Evolutionary conservation across 2,888 invertebrate genomes (phyloP), one percentile per base, ranked within the genome.

Genomic region (Pharmacophagus antenor): DNA sequence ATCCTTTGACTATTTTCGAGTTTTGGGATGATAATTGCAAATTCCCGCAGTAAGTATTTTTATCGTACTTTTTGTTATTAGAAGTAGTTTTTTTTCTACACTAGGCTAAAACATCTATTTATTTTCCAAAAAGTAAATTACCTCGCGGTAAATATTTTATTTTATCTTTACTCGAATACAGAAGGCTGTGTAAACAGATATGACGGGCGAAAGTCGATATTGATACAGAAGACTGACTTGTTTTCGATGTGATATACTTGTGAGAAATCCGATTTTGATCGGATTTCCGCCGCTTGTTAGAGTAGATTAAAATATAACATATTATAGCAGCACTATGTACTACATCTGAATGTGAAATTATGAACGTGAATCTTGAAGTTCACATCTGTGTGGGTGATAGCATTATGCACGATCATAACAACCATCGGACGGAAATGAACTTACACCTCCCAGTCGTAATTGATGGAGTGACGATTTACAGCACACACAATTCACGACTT

Each of bases 371-470:
- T 60, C 58, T 50, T 48, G 44, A 55, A 22, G 41, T 61, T 56
- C 22, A 55, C 48, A 54, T 53, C 20, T 51, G 41, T 56, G 63
- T 65, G 60, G 64, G 66, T 46, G 66, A 58, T 27, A 8, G 44
- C 54, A 56, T 55, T 51, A 59, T 55, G 58, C 58, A 46, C 46
- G 53, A 57, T 62, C 63, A 62, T 63, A 65, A 57, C 55, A 55
- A 25, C 31, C 12, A 56, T 54, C 44, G 21, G 42, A 58, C 61
- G 60, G 62, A 60, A 64, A 62, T 61, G 58, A 61, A 42, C 58
- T 62, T 62, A 60, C 21, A 53, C 67, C 46, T 49, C 67, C 65
- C 66, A 66, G 63, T 58, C 52, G 18, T 53, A 25, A 49, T 46
- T 15, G 47, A 15, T 22, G 12, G 21, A 18, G 15, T 42, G 42